Conservation (phyloP, 2,888 invertebrate species). For the Byasa hedistus region DNA sequence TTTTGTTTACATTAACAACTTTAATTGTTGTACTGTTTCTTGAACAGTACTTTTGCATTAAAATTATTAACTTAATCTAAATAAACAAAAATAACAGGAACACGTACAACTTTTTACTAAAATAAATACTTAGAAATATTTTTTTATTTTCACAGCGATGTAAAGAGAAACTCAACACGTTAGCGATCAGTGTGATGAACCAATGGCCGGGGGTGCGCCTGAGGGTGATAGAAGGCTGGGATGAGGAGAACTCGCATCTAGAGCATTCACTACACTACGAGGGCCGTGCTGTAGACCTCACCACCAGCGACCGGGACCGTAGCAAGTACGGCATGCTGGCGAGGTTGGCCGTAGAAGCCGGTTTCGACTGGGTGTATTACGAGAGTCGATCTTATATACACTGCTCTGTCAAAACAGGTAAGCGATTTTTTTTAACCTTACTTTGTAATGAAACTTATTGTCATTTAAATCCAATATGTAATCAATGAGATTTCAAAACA, state of each 20-base stretch:
- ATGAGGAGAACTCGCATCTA: conserved; percentile 89
- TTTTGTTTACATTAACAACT: no score
- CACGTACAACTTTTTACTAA: background rate
- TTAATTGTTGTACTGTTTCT: no score
- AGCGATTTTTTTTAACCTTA: conserved; percentile 39
- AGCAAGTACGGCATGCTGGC: conserved; percentile 98
- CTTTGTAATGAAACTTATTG: no score
- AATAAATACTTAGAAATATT: background rate
- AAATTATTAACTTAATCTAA: no score
- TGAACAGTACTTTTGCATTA: no score
- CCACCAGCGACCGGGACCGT: conserved; percentile 95
- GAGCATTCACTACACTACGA: conserved; percentile 96
- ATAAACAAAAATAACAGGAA: background rate
- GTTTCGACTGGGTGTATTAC: conserved; percentile 99
- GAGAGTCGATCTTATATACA: conserved; percentile 97
- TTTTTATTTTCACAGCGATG: conserved; percentile 85
- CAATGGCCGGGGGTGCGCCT: conserved; percentile 97
- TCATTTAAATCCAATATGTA: no score
- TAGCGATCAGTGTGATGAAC: conserved; percentile 98
- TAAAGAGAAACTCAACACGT: conserved; percentile 95
- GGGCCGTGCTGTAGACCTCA: conserved; percentile 97
- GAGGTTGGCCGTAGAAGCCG: conserved; percentile 95
- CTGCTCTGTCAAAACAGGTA: conserved; percentile 98
- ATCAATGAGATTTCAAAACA: no score
- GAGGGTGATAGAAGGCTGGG: conserved; percentile 97